phyloP scores from a whole-genome alignment of 2,888 invertebrate species.

The Noctua pronuba region DNA sequence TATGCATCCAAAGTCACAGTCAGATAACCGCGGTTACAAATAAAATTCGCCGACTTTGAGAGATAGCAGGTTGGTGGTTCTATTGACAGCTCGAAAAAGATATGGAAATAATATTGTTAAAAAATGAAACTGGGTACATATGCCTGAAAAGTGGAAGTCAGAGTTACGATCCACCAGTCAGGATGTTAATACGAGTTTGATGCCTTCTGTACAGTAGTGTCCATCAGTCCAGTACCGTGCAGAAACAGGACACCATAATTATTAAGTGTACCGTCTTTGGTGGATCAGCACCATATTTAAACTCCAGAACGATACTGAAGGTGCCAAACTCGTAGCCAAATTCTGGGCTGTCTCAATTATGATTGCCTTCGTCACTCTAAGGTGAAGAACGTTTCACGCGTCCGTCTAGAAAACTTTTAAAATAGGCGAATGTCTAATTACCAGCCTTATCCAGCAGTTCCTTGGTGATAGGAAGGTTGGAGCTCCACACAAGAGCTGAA shows the following conservation, averaged over 20 bases:
- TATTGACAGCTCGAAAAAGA: not conserved
- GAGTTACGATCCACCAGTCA: not conserved
- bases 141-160: not conserved
- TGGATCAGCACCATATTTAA: not conserved
- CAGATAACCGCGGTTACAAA: not conserved
- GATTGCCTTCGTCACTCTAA: not conserved
- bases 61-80: not conserved
- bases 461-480: conserved; percentile 85
- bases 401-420: too few relatives aligned
- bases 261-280: not conserved
- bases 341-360: not conserved
- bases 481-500: conserved; percentile 91
- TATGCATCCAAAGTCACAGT: not conserved
- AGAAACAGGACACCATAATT: not conserved
- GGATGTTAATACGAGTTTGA: not conserved
- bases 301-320: not conserved
- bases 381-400: not conserved
- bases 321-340: not conserved
- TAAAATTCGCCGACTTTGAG: not conserved
- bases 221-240: not conserved
- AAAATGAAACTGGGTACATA: not conserved
- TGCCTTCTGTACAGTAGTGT: not conserved
- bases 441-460: conserved; percentile 93
- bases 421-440: conserved; percentile 70
- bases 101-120: not conserved